phyloP scores from a whole-genome alignment of 2,888 invertebrate genomes.

The Agelastica alni region DNA sequence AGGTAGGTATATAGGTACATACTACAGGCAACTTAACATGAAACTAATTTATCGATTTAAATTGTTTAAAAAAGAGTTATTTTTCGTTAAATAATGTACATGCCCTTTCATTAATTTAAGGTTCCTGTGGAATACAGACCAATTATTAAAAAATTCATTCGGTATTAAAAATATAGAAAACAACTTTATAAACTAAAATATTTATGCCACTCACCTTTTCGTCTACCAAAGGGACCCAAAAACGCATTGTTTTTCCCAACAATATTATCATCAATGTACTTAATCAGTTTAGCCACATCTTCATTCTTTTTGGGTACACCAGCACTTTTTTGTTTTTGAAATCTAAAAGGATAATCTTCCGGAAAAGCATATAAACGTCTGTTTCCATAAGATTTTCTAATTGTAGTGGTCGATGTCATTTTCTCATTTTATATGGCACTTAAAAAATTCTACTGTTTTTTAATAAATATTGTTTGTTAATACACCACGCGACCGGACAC shows the following conservation, averaged over 20 bases:
- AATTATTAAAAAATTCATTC: too few species aligned
- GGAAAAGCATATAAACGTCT: conserved; percentile 54
- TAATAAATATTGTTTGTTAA: not conserved
- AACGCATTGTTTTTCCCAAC: conserved; percentile 81
- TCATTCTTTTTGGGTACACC: conserved; percentile 61
- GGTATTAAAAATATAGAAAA: too few species aligned
- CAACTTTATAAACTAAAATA: too few species aligned
- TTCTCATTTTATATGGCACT: conserved; percentile 41
- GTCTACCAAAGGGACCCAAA: conserved; percentile 79
- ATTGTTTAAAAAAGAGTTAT: too few species aligned
- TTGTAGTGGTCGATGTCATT: conserved; percentile 54
- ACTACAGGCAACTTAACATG: too few species aligned
- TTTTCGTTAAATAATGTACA: too few species aligned
- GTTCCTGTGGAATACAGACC: too few species aligned
- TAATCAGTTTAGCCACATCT: conserved; percentile 72
- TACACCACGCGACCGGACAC: conserved; percentile 12
- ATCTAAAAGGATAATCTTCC: conserved; percentile 54
- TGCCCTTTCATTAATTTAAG: too few species aligned
- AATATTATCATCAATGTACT: conserved; percentile 79
- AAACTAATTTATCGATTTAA: too few species aligned
- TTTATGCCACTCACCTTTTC: conserved; percentile 68
- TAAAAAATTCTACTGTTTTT: conserved; percentile 7
- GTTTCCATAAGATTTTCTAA: conserved; percentile 56
- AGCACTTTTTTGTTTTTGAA: conserved; percentile 52
- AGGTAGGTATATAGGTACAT: too few species aligned